Evolutionary conservation across 2,113 vertebrate species (phyloP), one percentile per base, ranked within the genome.

Genomic region (Sprattus sprattus): DNA sequence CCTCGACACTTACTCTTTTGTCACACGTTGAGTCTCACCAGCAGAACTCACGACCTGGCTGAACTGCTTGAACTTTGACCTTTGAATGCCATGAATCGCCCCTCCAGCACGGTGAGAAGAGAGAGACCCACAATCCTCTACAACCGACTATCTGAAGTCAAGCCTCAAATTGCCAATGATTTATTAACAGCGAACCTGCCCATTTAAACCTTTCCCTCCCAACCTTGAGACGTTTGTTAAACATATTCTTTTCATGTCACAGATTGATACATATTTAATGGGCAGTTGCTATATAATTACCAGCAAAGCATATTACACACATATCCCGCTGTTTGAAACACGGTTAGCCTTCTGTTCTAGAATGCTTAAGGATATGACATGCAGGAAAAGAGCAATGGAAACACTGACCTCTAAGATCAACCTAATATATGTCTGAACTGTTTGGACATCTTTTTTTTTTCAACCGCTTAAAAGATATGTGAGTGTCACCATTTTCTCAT

Each of bases 11-110:
- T 85, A 90, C 92, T 91, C 95, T 94, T 95, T 97, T 96, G 95
- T 95, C 95, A 90, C 93, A 96, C 96, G 95, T 94, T 94, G 92
- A 95, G 97, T 86, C 95, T 96, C 89, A 91, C 71, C 28, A 78
- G 28, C 25, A 15, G 71, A 78, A 78, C 39, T 78, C 71, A 78
- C 71, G 92, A 96, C 95, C 95, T 96, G 92, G 92, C 95, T 83
- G 96, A 97, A 95, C 95, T 96, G 89, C 81, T 92, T 89, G 97
- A 95, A 93, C 97, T 98, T 92, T 96, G 97, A 89, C 96, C 97
- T 92, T 96, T 97, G 93, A 93, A 87, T 95, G 96, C 92, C 92
- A 95, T 81, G 52, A 81, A 78, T 78, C 39, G 71, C 13, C 71
- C 71, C 28, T 78, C 71, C 32, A 78, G 32, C 71, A 39, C 28